Evolutionary conservation across 2,113 vertebrate species (phyloP).

Genomic region (Pelecanus crispus): DNA sequence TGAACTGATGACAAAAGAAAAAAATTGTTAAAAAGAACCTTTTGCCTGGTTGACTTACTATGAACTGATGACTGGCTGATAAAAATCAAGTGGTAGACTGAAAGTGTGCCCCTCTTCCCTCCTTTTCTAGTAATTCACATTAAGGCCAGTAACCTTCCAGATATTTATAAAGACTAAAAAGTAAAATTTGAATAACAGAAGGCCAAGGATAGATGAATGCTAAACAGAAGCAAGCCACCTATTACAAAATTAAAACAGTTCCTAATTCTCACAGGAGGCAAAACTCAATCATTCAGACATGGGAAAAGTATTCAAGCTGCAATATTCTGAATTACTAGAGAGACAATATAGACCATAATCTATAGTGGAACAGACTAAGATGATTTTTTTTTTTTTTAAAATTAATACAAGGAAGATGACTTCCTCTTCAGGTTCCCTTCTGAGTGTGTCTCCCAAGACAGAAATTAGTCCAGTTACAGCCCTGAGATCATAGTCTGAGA

Average conservation of each 20-base stretch:
- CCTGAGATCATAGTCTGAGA: not conserved
- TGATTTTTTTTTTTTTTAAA: not conserved
- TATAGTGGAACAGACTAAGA: not conserved
- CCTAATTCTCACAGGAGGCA: not conserved
- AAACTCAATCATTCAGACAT: not conserved
- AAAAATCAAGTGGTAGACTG: not conserved
- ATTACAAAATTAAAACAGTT: not conserved
- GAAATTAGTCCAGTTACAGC: not conserved
- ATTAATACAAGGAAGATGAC: not conserved
- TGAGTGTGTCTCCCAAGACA: not conserved
- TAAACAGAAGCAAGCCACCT: not conserved
- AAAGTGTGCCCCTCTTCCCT: not conserved
- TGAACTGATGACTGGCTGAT: not conserved
- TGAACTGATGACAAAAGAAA: not conserved
- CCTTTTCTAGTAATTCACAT: not conserved
- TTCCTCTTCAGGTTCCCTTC: not conserved
- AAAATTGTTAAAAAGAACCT: not conserved
- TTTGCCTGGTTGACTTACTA: not conserved
- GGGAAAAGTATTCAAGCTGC: not conserved
- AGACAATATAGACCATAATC: not conserved
- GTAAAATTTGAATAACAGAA: not conserved
- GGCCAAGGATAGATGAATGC: not conserved
- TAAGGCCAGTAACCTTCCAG: not conserved
- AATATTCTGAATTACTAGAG: not conserved
- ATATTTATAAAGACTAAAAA: not conserved